Base-by-base conservation (phyloP, 2,113 vertebrate species). In the Oncorhynchus clarkii region DNA sequence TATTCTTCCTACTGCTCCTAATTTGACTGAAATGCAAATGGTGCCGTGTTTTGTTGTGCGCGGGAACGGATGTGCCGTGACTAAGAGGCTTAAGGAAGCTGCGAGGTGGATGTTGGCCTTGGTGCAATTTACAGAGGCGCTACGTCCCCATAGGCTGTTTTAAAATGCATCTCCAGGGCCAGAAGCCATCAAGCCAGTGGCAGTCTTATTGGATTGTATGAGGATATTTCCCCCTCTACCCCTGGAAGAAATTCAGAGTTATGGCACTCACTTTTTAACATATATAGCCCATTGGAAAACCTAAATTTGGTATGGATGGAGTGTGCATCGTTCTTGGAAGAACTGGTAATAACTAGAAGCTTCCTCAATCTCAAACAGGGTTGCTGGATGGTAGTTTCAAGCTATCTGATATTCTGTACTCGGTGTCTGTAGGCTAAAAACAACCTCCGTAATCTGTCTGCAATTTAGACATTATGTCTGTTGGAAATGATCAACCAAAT, bases 1-100 rank as follows among this genome's bases (percentile, higher is more conserved):
- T 76, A 83, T 87, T 83, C 78, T 84, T 77, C 49, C 49, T 74
- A 74, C 77, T 85, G 75, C 66, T 74, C 80, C 66, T 84, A 79
- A 84, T 84, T 79, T 87, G 59, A 76, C 85, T 70, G 72, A 81
- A 73, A 87, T 84, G 78, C 74, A 84, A 83, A 84, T 76, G 27
- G 51, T 22, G 5, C 6, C 54, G 70, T 69, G 78, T 72, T 69
- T 69, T 62, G 74, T 72, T 65, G 78, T 78, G 73, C 20, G 12
- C 7, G n/a, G 24, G 2, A 22, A 26, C 2, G 59, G 59, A n/a
- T 59, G 39, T 79, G 72, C 39, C 31, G 5, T 66, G 62, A 65
- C 67, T 74, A 57, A 31, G 72, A 45, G 48, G 48, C 31, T 62
- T 3, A 5, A 22, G 59, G 59, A 62, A 62, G 18, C 59, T 62